Conservation (phyloP, 2,797 vertebrate genomes). For the Chanos chanos region DNA sequence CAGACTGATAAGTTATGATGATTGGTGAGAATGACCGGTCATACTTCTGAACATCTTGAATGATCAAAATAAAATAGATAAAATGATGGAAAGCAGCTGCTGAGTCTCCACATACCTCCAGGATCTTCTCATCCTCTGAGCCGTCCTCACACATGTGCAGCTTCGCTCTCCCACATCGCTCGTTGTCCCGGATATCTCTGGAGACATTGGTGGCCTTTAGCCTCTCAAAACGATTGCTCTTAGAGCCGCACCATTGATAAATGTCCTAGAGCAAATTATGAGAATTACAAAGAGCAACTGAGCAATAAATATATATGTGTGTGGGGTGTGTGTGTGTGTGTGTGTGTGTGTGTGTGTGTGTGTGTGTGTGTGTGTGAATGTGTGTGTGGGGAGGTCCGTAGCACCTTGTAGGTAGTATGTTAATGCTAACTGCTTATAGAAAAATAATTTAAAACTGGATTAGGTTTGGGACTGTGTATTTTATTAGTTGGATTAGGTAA, state of each 20-base stretch:
- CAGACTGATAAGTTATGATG: too few species aligned
- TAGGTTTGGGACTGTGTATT: too few species aligned
- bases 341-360: background rate
- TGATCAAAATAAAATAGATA: too few species aligned
- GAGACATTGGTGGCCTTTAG: conserved; percentile 83
- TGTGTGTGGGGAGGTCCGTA: too few species aligned
- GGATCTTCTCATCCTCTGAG: conserved; percentile 51
- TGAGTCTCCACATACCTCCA: conserved; percentile 44
- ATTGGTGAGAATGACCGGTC: too few species aligned
- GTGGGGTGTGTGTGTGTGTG: too few species aligned
- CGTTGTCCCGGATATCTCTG: conserved; percentile 83
- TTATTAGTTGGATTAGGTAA: too few species aligned
- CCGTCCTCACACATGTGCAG: conserved; percentile 57
- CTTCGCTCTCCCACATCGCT: conserved; percentile 77
- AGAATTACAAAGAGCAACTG: background rate
- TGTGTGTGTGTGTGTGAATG: background rate
- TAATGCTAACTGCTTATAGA: too few species aligned
- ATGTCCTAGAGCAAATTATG: conserved; percentile 67
- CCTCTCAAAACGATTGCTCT: conserved; percentile 77
- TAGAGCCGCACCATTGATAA: conserved; percentile 83
- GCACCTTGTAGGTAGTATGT: too few species aligned
- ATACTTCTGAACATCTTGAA: too few species aligned
- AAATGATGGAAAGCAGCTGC: background rate
- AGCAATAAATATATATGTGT: too few species aligned
- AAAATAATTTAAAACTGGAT: too few species aligned